A percentile compares a stretch with the other conserved stretches of the same genome.
Conservation (phyloP, 2,797 vertebrate species). For the Capromys pilorides region DNA sequence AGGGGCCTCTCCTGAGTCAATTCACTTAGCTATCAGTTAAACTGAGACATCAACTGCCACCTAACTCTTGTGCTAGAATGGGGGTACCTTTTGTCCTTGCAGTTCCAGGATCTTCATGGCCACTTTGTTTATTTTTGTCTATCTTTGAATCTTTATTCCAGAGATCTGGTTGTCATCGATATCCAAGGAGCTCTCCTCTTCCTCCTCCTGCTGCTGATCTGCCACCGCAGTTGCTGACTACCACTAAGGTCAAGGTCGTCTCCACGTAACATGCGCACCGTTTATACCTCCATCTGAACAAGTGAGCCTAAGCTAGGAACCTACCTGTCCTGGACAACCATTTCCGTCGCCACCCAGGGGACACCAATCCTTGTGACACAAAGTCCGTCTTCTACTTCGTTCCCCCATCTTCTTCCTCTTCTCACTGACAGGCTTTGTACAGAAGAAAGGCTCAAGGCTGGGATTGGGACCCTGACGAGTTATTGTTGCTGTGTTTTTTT, state of each 20-base stretch:
- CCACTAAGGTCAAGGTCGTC: conserved; percentile 86
- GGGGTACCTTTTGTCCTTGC: background rate
- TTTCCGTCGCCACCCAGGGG: conserved; percentile 67
- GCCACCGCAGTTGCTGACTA: conserved; percentile 70
- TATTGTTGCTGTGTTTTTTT: background rate
- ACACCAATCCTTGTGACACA: conserved; percentile 58
- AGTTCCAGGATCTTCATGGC: background rate
- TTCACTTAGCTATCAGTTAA: background rate
- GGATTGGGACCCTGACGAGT: conserved; percentile 38
- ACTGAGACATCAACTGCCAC: conserved; percentile 56
- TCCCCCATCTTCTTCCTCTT: conserved; percentile 70
- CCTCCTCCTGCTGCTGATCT: conserved; percentile 82
- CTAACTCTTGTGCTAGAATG: background rate
- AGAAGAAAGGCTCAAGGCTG: conserved; percentile 28
- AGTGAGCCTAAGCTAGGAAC: conserved; percentile 85
- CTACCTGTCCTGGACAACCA: conserved; percentile 62
- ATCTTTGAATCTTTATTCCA: conserved; percentile 71
- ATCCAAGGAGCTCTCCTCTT: conserved; percentile 84
- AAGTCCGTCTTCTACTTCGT: conserved; percentile 53
- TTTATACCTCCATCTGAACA: conserved; percentile 86
- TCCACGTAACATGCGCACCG: conserved; percentile 89
- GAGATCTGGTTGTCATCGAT: conserved; percentile 85
- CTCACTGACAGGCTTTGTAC: conserved; percentile 50
- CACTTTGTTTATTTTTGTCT: conserved; percentile 69
- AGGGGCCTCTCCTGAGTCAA: background rate